A percentile compares a stretch with the other conserved stretches of the same genome.
Conservation (phyloP, 2,113 vertebrate species). For the Forbesichthys agassizii region DNA sequence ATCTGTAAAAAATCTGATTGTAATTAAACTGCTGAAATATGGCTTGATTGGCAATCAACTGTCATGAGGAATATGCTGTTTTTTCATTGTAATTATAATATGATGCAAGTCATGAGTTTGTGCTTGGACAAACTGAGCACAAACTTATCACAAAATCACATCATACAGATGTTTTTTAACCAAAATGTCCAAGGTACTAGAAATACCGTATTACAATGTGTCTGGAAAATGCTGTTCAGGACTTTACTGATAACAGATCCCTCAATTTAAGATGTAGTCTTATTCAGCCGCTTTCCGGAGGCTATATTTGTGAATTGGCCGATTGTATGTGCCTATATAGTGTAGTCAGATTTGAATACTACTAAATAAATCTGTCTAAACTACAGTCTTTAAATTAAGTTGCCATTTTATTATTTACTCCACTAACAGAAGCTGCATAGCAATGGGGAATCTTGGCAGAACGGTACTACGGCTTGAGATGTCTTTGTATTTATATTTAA, state of each 20-base stretch:
- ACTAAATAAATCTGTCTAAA: background rate
- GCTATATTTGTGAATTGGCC: background rate
- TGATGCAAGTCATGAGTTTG: background rate
- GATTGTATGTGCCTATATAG: slow-evolving; percentile 10
- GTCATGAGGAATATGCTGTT: background rate
- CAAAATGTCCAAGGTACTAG: slow-evolving; percentile 22
- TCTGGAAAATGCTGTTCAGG: background rate
- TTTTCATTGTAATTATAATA: background rate
- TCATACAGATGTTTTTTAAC: slow-evolving; percentile 4
- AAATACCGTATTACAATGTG: background rate
- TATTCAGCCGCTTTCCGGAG: background rate
- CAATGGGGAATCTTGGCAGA: slow-evolving; percentile 9
- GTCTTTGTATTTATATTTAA: slow-evolving; percentile 45
- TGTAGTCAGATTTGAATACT: background rate
- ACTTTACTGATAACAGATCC: background rate
- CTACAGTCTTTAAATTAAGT: slow-evolving; percentile 1
- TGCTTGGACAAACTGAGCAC: background rate
- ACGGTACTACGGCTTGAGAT: slow-evolving; percentile 31
- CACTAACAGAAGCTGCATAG: background rate
- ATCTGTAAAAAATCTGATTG: slow-evolving; percentile 48
- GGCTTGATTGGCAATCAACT: slow-evolving; percentile 23
- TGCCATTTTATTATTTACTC: background rate
- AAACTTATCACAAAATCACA: background rate
- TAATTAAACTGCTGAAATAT: slow-evolving; percentile 11
- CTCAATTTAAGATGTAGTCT: background rate